Evolutionary conservation across 2,113 vertebrate species (phyloP).

Genomic region (Xiphophorus couchianus): DNA sequence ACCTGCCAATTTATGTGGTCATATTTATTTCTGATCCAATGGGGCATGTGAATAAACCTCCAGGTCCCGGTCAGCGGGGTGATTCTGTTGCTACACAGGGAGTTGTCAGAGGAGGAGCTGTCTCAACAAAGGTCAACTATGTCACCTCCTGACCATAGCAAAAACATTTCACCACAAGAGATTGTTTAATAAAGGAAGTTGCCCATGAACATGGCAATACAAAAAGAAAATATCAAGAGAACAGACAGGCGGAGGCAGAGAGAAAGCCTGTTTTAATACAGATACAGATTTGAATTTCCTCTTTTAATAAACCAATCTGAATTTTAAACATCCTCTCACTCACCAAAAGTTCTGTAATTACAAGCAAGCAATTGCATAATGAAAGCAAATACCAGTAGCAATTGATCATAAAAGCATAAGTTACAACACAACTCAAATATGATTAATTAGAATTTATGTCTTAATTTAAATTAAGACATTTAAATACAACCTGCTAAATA

Average conservation of each 20-base stretch:
- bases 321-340: slow-evolving; percentile 22
- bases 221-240: not conserved
- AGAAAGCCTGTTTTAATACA: too few relatives aligned
- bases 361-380: slow-evolving; percentile 30
- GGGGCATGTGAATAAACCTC: slow-evolving; percentile 57
- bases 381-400: not conserved
- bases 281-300: slow-evolving; percentile 13
- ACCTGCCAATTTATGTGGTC: not conserved
- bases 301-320: not conserved
- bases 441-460: not conserved
- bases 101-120: slow-evolving; percentile 63
- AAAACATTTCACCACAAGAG: slow-evolving; percentile 44
- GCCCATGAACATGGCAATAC: slow-evolving; percentile 14
- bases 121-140: slow-evolving; percentile 56
- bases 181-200: slow-evolving; percentile 41
- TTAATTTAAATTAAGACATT: not conserved
- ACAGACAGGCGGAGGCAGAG: not conserved
- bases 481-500: not conserved
- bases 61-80: slow-evolving; percentile 22
- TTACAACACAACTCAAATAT: not conserved
- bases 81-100: slow-evolving; percentile 30
- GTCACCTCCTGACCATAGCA: slow-evolving; percentile 59
- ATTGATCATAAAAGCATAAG: slow-evolving; percentile 40
- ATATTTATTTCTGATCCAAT: slow-evolving; percentile 37
- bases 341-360: not conserved